These are phyloP conservation scores for Xenopus laevis DNA, from an alignment of 2,113 vertebrate genomes.

Conservation along the genomic window DNA sequence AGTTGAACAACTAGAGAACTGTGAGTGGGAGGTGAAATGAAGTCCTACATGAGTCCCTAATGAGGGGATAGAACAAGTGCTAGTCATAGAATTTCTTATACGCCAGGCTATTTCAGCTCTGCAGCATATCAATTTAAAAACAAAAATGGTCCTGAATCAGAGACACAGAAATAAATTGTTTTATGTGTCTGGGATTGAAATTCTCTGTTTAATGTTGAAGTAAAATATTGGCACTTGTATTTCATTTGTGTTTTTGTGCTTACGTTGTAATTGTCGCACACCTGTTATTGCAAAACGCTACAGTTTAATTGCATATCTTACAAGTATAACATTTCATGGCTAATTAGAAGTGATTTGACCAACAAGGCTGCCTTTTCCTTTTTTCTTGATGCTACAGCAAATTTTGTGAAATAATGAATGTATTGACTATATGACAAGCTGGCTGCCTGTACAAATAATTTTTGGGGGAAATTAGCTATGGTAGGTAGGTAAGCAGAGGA, in stretches of 20 bases:
- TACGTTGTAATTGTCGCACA: neutral
- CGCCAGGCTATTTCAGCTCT: conserved; percentile 9
- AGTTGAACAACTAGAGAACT: conserved; percentile 13
- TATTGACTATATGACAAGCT: too few species aligned
- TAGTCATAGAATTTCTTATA: conserved; percentile 22
- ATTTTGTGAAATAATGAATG: neutral
- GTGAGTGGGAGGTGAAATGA: conserved; percentile 27
- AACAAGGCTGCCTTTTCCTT: neutral
- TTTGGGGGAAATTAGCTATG: too few species aligned
- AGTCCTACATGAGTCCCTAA: conserved; percentile 27
- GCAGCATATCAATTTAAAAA: conserved; percentile 20
- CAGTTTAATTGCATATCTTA: conserved; percentile 3
- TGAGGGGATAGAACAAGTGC: conserved; percentile 2
- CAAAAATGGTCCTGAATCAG: conserved; percentile 9
- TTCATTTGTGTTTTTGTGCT: neutral
- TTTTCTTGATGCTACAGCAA: neutral
- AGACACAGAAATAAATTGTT: neutral
- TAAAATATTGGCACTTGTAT: neutral
- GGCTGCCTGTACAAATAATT: too few species aligned
- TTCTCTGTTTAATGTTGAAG: neutral
- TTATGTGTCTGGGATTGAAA: neutral
- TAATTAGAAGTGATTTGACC: neutral
- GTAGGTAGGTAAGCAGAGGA: too few species aligned
- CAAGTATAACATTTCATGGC: neutral
- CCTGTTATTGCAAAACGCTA: neutral